Percentiles rank a stretch among this genome's conserved stretches.
phyloP scores from a whole-genome alignment of 37 sponge, comb jelly and placozoan genomes.

The Agelas oroides region DNA sequence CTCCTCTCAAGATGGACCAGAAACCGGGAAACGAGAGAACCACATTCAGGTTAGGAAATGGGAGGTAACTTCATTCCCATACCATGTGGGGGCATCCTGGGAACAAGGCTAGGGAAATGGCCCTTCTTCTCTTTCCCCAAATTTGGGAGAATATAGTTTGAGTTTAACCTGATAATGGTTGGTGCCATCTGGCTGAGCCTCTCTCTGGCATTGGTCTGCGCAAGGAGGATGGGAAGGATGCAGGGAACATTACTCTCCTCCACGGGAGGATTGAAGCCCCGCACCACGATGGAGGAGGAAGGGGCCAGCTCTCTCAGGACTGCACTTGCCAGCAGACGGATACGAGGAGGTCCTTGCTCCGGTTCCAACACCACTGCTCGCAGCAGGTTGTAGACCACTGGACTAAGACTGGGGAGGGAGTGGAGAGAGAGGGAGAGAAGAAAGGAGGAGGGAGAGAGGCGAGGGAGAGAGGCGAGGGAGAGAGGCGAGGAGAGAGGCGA shows the following conservation, averaged over 20 bases:
- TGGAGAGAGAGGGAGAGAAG: background rate
- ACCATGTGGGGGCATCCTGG: too few relatives aligned
- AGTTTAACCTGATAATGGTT: conserved; percentile 33
- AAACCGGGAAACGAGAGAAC: too few relatives aligned
- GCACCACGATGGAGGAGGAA: conserved; percentile 29
- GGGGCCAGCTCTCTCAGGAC: conserved; percentile 76
- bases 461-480: too few relatives aligned
- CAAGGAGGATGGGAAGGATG: conserved; percentile 68
- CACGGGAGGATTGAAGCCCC: conserved; percentile 68
- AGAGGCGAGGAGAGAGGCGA: background rate
- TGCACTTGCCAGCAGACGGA: conserved; percentile 56
- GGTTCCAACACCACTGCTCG: conserved; percentile 68
- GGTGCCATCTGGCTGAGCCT: conserved; percentile 35
- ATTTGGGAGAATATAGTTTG: too few relatives aligned
- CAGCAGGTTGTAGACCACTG: conserved; percentile 37
- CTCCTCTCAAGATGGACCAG: too few relatives aligned
- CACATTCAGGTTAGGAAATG: too few relatives aligned
- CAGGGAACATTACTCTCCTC: conserved; percentile 62
- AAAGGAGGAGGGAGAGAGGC: too few relatives aligned
- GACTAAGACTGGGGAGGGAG: conserved; percentile 20
- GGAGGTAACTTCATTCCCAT: too few relatives aligned
- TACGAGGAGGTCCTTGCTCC: conserved; percentile 65
- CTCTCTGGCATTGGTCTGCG: conserved; percentile 50
- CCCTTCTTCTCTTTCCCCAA: too few relatives aligned
- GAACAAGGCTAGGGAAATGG: too few relatives aligned